Base-by-base conservation (phyloP, 1,140 invertebrate genomes). In the Phthorimaea operculella region DNA sequence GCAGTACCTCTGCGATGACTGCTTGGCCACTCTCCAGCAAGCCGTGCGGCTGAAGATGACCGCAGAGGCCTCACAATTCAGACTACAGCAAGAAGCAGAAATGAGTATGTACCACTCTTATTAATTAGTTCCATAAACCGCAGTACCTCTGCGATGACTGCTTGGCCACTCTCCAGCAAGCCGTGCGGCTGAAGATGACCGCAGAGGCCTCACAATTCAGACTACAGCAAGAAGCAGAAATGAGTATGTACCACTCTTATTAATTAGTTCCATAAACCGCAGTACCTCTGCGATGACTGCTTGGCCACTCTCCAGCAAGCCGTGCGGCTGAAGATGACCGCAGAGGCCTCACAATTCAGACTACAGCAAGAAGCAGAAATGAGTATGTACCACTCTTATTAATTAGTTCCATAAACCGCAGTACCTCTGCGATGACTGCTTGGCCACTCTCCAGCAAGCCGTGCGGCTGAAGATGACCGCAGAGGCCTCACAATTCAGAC, bases 401-500 rank as follows among this genome's bases (percentile, higher is more conserved):
- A n/a, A n/a, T n/a, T n/a, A n/a, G n/a, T n/a, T n/a, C n/a, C n/a
- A n/a, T n/a, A n/a, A n/a, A n/a, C n/a, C n/a, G n/a, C n/a, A 69
- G 10, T 45, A 65, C 39, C 63, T 72, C 11, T 72, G 69, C 49
- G 48, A 50, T 1, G 14, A 28, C 6, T 72, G 69, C 57, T 61
- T 61, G 28, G 52, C 17, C 0, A 58, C 52, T 17, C 42, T 72
- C 0, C 45, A 48, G 9, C 53, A 60, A 34, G 66, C 56, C 9
- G 55, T 55, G 9, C 48, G 50, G 34, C 54, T 72, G 4, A 72
- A 62, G 36, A 18, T 64, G 44, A 64, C 61, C 6, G 64, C 69
- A 1, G 63, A 72, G 16, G 55, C 52, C 45, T 61, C 64, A 11
- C 66, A 72, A 12, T 69, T 66, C 66, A 59, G 62, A 36, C 15